Base-by-base conservation (phyloP, 2,888 invertebrate genomes). In the Meta bourneti region DNA sequence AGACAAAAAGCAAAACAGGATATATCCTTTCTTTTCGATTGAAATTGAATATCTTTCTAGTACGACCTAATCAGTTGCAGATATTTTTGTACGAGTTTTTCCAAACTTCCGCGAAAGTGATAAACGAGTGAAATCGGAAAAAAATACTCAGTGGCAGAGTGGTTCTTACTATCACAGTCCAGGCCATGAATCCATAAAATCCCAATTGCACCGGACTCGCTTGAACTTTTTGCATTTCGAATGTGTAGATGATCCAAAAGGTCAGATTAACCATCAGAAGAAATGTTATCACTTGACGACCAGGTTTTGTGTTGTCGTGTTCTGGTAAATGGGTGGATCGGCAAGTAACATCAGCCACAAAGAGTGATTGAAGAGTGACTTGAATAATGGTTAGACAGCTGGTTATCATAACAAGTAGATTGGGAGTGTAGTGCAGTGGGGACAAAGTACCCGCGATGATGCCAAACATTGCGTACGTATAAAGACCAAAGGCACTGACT, bases 211-310 rank as follows among this genome's bases (percentile, higher is more conserved):
- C 95, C 93, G 98, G 98, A 95, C 98, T 98, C 93, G 98, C 98
- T 94, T 97, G 97, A 93, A 98, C 98, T 95, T 98, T 98, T 95
- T 98, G 98, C 94, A 97, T 97, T 95, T 98, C 98, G 94, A 99
- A 98, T 78, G 98, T 98, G 95, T 98, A 98, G 94, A 98, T 98
- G 93, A 98, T 97, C 97, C 98, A 99, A 97, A 99, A 98, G 94
- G 98, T 98, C 94, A 99, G 97, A 95, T 99, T 99, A 95, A 98
- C 98, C 94, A 99, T 98, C 91, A 99, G 96, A 93, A 99, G 96
- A 96, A 99, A 98, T 93, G 98, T 99, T 93, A 99, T 98, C 92
- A 98, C 97, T 95, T 99, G 98, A 91, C 99, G 97, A 1, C 98
- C 99, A 0, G 98, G 98, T 95, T 99, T 99, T 95, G 97, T 97